A percentile compares a stretch with the other conserved stretches of the same genome.
Conservation (phyloP, 2,888 invertebrate species). For the Amiota minor region DNA sequence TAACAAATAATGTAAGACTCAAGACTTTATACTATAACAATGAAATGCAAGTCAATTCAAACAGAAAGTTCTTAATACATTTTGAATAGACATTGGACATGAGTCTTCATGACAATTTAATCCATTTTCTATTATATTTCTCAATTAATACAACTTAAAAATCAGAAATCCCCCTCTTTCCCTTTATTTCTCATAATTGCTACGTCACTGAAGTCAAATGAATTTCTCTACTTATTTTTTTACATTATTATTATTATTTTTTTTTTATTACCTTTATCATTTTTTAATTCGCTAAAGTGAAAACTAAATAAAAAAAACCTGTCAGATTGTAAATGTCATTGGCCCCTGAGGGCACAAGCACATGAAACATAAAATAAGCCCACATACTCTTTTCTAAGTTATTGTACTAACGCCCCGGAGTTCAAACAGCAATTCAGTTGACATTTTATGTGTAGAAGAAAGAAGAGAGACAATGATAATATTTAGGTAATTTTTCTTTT, state of each 20-base stretch:
- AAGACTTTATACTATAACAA: no score
- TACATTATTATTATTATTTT: not conserved
- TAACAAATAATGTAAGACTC: no score
- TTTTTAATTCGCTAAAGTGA: conserved; percentile 42
- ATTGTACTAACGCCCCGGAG: not conserved
- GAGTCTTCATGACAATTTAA: no score
- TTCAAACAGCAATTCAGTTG: not conserved
- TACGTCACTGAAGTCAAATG: conserved; percentile 6
- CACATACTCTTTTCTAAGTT: conserved; percentile 19
- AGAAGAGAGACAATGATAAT: not conserved
- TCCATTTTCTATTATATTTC: no score
- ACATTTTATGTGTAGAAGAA: not conserved
- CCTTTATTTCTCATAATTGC: no score
- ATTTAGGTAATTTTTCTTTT: not conserved
- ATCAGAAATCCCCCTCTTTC: no score
- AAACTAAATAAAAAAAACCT: conserved; percentile 46
- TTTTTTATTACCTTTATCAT: conserved; percentile 31
- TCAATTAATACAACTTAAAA: no score
- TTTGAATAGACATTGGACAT: no score
- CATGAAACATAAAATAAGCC: conserved; percentile 44
- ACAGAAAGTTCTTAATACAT: no score
- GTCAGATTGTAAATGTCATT: conserved; percentile 46
- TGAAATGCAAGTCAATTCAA: no score
- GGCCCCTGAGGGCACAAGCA: conserved; percentile 34
- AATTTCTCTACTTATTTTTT: conserved; percentile 50